These are phyloP conservation scores for Macrostomum lignano DNA, from an alignment of 1,140 invertebrate genomes.

Conservation along the genomic window DNA sequence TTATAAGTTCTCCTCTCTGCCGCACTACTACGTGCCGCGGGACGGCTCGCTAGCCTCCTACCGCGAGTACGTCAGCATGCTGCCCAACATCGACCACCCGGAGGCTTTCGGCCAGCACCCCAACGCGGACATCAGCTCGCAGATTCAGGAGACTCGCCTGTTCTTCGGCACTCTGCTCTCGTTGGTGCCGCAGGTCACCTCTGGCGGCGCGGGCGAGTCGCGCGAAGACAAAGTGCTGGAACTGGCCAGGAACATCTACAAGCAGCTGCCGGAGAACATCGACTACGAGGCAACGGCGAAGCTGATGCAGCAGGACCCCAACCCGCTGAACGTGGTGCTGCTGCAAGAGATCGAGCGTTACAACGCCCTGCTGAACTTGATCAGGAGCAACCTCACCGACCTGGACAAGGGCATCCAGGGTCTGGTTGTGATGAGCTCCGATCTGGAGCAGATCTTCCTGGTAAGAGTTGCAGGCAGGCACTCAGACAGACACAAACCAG, in stretches of 20 bases:
- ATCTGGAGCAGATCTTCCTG: conserved; percentile 53
- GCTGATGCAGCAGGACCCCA: conserved; percentile 39
- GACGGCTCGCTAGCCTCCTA: conserved; percentile 50
- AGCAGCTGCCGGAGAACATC: conserved; percentile 40
- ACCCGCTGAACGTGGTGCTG: conserved; percentile 47
- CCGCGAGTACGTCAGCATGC: conserved; percentile 41
- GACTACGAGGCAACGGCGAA: conserved; percentile 44
- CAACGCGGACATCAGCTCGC: conserved; percentile 28
- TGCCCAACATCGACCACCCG: conserved; percentile 44
- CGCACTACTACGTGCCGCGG: conserved; percentile 46
- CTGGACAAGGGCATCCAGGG: conserved; percentile 47
- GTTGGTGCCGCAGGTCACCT: conserved; percentile 20
- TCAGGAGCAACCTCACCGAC: conserved; percentile 34
- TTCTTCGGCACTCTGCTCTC: conserved; percentile 28
- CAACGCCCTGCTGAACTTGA: conserved; percentile 33
- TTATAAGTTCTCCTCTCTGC: conserved; percentile 39
- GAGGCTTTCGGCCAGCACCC: conserved; percentile 40
- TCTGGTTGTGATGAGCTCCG: conserved; percentile 48
- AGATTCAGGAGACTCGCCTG: conserved; percentile 24
- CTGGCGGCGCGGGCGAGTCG: conserved; percentile 13
- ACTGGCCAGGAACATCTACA: conserved; percentile 38
- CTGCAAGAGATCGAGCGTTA: conserved; percentile 38
- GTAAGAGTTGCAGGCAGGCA: no score
- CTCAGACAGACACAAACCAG: no score
- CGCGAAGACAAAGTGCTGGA: conserved; percentile 32